Conservation (phyloP, 2,888 invertebrate species). For the Magallana nippona region DNA sequence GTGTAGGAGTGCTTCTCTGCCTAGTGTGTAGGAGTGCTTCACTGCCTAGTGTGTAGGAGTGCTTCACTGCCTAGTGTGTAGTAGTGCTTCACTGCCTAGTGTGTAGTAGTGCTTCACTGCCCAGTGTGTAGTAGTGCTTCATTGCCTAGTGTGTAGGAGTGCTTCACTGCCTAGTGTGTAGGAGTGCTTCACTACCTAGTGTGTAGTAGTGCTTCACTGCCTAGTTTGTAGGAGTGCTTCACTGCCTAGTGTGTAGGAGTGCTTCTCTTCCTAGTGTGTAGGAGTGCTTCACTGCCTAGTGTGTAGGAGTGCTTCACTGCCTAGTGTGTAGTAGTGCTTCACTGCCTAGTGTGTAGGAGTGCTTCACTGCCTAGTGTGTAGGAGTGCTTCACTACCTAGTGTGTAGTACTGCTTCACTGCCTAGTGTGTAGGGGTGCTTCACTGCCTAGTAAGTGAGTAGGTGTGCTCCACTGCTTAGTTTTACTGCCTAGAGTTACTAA, state of each 20-base stretch:
- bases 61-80: slow-evolving; percentile 65
- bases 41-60: slow-evolving; percentile 49
- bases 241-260: too few species aligned
- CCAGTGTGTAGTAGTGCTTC: too few species aligned
- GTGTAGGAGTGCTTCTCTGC: background rate
- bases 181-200: too few species aligned
- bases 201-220: slow-evolving; percentile 54
- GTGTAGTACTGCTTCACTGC: too few species aligned
- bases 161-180: too few species aligned
- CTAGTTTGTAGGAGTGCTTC: too few species aligned
- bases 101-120: background rate
- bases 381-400: too few species aligned
- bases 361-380: background rate
- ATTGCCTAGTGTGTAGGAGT: background rate
- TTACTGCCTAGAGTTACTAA: too few species aligned
- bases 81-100: slow-evolving; percentile 72
- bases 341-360: slow-evolving; percentile 13
- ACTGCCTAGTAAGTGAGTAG: background rate
- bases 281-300: too few species aligned
- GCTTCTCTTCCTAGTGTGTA: too few species aligned
- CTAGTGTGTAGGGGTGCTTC: too few species aligned
- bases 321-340: slow-evolving; percentile 54
- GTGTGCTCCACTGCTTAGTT: slow-evolving; percentile 69
- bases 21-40: too few species aligned
- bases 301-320: slow-evolving; percentile 68